These are phyloP conservation scores for Lophotis ruficrista DNA, from an alignment of 2,113 vertebrate species.

Conservation along the genomic window DNA sequence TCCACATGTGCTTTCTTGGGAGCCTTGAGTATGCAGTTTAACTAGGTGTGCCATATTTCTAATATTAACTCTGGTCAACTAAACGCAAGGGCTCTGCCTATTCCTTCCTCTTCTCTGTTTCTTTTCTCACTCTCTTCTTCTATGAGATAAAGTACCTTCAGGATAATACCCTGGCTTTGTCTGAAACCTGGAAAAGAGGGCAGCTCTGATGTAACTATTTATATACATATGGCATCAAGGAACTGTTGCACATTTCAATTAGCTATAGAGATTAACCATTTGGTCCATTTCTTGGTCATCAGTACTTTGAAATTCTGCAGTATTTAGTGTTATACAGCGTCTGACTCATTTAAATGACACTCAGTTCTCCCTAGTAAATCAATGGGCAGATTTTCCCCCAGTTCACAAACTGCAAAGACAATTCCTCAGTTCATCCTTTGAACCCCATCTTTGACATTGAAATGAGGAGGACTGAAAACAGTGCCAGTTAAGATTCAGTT, in stretches of 20 bases:
- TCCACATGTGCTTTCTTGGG: neutral
- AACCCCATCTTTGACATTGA: neutral
- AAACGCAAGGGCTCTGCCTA: neutral
- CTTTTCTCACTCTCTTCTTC: neutral
- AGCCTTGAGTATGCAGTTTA: neutral
- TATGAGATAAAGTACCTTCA: neutral
- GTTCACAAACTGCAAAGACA: neutral
- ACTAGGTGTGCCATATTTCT: neutral
- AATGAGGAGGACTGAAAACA: neutral
- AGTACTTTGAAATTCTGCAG: neutral
- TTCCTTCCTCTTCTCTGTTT: neutral
- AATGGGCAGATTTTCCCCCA: neutral
- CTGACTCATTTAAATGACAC: neutral
- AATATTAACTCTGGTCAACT: neutral
- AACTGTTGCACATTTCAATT: neutral
- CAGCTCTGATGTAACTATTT: neutral
- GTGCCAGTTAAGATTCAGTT: neutral
- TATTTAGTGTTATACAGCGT: neutral
- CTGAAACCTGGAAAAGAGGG: neutral
- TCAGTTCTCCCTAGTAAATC: neutral
- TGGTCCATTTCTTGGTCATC: neutral
- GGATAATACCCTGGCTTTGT: neutral
- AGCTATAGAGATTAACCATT: neutral
- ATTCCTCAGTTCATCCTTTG: neutral
- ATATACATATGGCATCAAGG: neutral